A percentile compares a stretch with the other conserved stretches of the same genome.
Conservation (phyloP, 1,140 invertebrate genomes). For the Ceratosolen solmsi region DNA sequence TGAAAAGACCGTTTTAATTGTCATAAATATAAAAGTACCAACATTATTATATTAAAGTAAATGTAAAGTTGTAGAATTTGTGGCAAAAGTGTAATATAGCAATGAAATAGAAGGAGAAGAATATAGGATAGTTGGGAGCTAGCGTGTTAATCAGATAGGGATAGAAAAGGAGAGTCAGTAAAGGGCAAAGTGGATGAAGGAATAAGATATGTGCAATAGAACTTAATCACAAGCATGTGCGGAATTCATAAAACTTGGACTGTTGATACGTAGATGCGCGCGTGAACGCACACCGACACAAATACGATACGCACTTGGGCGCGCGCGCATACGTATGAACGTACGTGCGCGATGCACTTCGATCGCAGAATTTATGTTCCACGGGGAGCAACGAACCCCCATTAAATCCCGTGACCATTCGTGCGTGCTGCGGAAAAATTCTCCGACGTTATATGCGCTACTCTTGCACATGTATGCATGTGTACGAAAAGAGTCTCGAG, state of each 20-base stretch:
- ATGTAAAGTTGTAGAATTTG: no score
- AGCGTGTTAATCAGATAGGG: no score
- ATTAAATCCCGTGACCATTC: slow-evolving; percentile 46
- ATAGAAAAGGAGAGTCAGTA: not conserved
- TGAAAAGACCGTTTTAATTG: no score
- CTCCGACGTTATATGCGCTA: slow-evolving; percentile 8
- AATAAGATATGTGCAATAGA: slow-evolving; percentile 13
- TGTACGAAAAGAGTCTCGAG: slow-evolving; percentile 31
- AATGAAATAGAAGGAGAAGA: no score
- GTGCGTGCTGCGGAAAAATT: slow-evolving; percentile 48
- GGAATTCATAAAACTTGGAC: slow-evolving; percentile 30
- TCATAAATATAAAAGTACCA: no score
- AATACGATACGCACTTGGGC: not conserved
- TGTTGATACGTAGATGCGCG: not conserved
- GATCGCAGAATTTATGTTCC: slow-evolving; percentile 48
- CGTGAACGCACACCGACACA: not conserved
- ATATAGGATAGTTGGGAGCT: not conserved
- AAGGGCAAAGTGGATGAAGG: slow-evolving; percentile 9
- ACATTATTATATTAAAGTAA: no score
- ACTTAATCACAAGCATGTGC: slow-evolving; percentile 30
- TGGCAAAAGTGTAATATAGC: no score
- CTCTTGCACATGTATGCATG: slow-evolving; percentile 51
- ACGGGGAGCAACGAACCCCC: slow-evolving; percentile 48
- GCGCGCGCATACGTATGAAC: not conserved
- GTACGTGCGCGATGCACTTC: slow-evolving; percentile 24